Evolutionary conservation across 2,888 invertebrate species (phyloP), one percentile per base, ranked within the genome.

Genomic region (Polydrusus cervinus): DNA sequence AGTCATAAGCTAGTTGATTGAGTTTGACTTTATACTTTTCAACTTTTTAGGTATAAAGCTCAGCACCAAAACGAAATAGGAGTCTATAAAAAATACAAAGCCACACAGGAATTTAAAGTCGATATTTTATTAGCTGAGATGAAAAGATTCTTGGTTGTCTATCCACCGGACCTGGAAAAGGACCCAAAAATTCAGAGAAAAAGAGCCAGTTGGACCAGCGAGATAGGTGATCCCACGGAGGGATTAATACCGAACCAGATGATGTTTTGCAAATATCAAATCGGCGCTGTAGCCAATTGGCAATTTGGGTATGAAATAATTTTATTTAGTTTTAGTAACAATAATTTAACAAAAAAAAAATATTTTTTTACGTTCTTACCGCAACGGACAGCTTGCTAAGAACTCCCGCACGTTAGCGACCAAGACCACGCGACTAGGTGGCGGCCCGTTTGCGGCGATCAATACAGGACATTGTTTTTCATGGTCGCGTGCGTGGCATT

Each of bases 281-380:
- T 84, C 3, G 82, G 80, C 13, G 84, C 84, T 3, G 79, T 84
- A 1, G 81, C 81, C 43, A 85, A 85, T 71, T 85, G 85, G 85
- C 83, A 83, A 80, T 83, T 83, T 78, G 85, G 85, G 83, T 84
- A 57, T 38, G 57, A 14, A 57, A 16, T 10, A 18, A 45, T 13
- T 3, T 45, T 45, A 45, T n/a, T n/a, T n/a, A n/a, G n/a, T n/a
- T n/a, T n/a, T n/a, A n/a, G n/a, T n/a, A n/a, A n/a, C n/a, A n/a
- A n/a, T n/a, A n/a, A n/a, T n/a, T n/a, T n/a, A n/a, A n/a, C n/a
- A n/a, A n/a, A n/a, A n/a, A n/a, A n/a, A n/a, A n/a, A n/a, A n/a
- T n/a, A n/a, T n/a, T n/a, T n/a, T n/a, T n/a, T n/a, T n/a, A n/a
- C n/a, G n/a, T n/a, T n/a, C n/a, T n/a, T n/a, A n/a, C n/a, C n/a